Evolutionary conservation across 2,113 vertebrate genomes (phyloP).

Genomic region (Dicaeum eximium): DNA sequence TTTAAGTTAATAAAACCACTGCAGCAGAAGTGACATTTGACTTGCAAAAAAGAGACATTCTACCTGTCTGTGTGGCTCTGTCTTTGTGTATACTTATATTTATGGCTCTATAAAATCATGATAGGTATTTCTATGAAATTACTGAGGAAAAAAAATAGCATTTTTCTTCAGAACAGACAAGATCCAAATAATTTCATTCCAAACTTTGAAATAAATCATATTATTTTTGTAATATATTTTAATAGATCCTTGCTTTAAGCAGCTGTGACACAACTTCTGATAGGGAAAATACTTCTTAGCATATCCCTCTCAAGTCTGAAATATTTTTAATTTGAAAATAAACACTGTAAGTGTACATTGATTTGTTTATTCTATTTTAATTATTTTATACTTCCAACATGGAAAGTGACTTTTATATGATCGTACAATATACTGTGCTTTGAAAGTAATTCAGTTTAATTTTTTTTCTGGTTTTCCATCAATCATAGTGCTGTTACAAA

Average conservation of each 20-base stretch:
- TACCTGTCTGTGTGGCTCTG: neutral
- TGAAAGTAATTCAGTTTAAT: neutral
- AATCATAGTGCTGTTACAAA: neutral
- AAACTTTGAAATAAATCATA: neutral
- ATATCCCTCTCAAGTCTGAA: neutral
- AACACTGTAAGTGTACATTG: neutral
- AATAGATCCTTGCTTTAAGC: neutral
- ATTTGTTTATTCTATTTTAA: neutral
- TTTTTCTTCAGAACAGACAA: neutral
- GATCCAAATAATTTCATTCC: neutral
- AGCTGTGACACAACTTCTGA: neutral
- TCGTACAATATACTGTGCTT: neutral
- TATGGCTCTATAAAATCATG: neutral
- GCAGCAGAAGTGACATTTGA: neutral
- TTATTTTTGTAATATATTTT: neutral
- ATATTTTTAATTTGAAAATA: neutral
- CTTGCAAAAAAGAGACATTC: neutral
- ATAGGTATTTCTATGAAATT: neutral
- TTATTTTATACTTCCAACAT: neutral
- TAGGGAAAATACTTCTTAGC: neutral
- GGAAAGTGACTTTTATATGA: neutral
- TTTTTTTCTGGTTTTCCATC: neutral
- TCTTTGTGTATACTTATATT: neutral
- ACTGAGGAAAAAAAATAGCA: neutral
- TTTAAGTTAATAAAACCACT: neutral